phyloP scores from a whole-genome alignment of 2,797 vertebrate species.

The Urophycis tenuis region DNA sequence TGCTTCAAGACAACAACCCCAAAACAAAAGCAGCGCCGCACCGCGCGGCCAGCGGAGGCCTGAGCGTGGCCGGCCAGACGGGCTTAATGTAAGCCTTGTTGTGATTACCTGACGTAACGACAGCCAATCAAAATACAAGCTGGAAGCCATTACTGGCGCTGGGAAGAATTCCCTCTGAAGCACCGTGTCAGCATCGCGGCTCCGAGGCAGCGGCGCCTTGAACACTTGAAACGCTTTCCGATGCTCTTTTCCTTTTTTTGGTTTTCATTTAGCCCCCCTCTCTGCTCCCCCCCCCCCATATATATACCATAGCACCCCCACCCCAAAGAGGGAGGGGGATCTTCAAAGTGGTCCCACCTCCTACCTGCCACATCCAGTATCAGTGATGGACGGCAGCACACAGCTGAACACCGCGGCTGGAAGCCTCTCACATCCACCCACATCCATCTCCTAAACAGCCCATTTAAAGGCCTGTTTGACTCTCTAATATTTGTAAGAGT shows the following conservation, averaged over 20 bases:
- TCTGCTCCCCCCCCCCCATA: constrained; percentile 33
- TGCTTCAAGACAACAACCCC: background rate
- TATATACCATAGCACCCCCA: background rate
- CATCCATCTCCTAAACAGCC: background rate
- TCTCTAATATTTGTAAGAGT: background rate
- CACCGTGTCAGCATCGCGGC: constrained; percentile 38
- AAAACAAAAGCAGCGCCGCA: constrained; percentile 19
- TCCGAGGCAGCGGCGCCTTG: constrained; percentile 38
- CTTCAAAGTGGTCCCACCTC: constrained; percentile 36
- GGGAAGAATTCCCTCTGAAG: constrained; percentile 57
- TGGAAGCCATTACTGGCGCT: constrained; percentile 63
- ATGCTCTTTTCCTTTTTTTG: background rate
- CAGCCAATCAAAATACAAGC: constrained; percentile 69
- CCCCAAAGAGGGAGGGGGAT: constrained; percentile 22
- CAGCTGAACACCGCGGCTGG: background rate
- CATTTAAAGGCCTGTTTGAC: background rate
- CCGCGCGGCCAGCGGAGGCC: constrained; percentile 57
- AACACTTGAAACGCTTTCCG: constrained; percentile 37
- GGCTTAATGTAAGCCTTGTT: constrained; percentile 61
- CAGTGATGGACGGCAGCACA: constrained; percentile 40
- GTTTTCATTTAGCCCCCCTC: background rate
- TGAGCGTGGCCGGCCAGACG: constrained; percentile 54
- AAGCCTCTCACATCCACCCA: background rate
- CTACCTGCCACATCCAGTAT: constrained; percentile 24
- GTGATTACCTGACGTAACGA: constrained; percentile 71